Conservation (phyloP, 1,140 invertebrate species). For the Drosophila prosaltans region DNA sequence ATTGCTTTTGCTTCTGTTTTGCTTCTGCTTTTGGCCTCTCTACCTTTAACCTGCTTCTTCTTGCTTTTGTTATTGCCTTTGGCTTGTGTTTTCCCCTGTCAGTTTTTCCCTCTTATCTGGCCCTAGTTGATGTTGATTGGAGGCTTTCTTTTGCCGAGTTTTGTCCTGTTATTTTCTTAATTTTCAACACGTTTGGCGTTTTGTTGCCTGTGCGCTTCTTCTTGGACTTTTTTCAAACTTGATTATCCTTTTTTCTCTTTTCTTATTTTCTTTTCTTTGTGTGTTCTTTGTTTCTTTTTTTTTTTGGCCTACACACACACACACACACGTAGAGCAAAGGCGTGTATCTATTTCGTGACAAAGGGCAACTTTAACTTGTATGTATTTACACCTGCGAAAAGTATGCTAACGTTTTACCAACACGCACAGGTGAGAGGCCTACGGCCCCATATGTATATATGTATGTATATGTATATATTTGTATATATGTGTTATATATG, state of each 20-base stretch:
- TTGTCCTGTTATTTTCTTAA: constrained; percentile 76
- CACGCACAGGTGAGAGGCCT: constrained; percentile 65
- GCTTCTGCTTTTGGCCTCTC: neutral
- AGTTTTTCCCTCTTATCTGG: neutral
- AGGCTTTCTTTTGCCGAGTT: constrained; percentile 28
- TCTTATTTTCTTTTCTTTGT: neutral
- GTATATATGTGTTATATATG: constrained; percentile 54
- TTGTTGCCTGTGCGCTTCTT: constrained; percentile 5
- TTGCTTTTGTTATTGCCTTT: neutral
- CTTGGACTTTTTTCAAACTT: constrained; percentile 46
- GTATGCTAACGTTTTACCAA: constrained; percentile 79
- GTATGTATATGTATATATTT: too few species aligned
- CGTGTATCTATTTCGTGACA: constrained; percentile 80
- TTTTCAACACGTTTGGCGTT: constrained; percentile 74
- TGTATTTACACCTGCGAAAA: constrained; percentile 74
- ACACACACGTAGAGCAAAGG: constrained; percentile 40
- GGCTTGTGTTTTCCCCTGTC: neutral
- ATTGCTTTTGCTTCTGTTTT: constrained; percentile 7
- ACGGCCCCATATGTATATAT: constrained; percentile 10
- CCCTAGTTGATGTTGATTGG: constrained; percentile 60
- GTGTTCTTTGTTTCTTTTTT: constrained; percentile 44
- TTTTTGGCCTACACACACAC: neutral
- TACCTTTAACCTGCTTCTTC: neutral
- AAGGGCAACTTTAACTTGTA: constrained; percentile 80
- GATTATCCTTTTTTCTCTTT: constrained; percentile 52